Percentiles rank a stretch among this genome's conserved stretches.
Evolutionary conservation across 2,113 vertebrate species (phyloP).

Genomic region (Chaetodon trifascialis): DNA sequence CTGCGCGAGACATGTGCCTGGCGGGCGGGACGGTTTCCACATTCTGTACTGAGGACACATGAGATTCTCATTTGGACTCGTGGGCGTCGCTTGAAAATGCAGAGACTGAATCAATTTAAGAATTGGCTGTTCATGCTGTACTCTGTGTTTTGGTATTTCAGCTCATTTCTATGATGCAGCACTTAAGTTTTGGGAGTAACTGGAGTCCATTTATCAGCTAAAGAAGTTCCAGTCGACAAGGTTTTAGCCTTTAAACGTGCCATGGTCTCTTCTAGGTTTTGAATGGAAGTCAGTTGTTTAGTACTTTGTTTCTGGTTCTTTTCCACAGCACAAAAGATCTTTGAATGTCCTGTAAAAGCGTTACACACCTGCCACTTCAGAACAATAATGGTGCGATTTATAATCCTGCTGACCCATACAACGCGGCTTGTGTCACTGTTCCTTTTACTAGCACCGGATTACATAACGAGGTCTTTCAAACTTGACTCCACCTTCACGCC

Average conservation of each 20-base stretch:
- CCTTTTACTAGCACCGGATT: conserved; percentile 23
- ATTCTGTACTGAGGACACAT: conserved; percentile 30
- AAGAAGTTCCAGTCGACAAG: not conserved
- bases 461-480: conserved; percentile 54
- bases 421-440: conserved; percentile 27
- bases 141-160: conserved; percentile 12
- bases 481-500: conserved; percentile 24
- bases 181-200: too few relatives aligned
- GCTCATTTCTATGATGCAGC: not conserved
- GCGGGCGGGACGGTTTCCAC: conserved; percentile 31
- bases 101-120: conserved; percentile 19
- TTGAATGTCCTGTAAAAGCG: conserved; percentile 10
- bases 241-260: conserved; percentile 4
- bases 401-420: conserved; percentile 24
- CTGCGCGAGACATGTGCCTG: not conserved
- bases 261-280: conserved; percentile 14
- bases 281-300: not conserved
- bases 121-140: not conserved
- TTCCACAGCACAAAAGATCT: conserved; percentile 1
- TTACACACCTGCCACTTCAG: not conserved
- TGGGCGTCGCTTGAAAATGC: conserved; percentile 5
- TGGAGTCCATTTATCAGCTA: not conserved
- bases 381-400: conserved; percentile 24
- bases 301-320: not conserved
- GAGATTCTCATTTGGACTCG: conserved; percentile 37